Percentiles rank a stretch among this genome's conserved stretches.
Conservation (phyloP, 2,797 vertebrate species). For the Myotis pilosus region DNA sequence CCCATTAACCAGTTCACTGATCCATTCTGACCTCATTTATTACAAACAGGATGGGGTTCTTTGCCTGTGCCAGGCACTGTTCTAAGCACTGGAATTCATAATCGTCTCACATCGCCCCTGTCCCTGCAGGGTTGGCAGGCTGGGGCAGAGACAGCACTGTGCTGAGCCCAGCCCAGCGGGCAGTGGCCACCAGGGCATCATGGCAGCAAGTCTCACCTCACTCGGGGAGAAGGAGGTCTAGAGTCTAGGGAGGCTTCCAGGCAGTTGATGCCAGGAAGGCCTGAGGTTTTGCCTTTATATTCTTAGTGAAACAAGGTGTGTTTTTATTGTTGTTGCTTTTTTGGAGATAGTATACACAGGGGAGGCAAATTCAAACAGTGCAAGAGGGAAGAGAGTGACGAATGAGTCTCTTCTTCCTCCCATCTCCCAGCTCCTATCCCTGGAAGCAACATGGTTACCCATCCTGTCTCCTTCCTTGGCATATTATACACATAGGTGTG, state of each 20-base stretch:
- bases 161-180: not conserved
- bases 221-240: not conserved
- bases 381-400: not conserved
- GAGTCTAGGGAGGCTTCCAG: not conserved
- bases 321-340: not conserved
- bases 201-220: not conserved
- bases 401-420: too few species aligned
- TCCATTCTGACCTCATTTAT: not conserved
- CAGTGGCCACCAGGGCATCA: not conserved
- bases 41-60: accelerated
- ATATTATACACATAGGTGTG: accelerated
- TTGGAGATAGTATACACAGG: too few species aligned
- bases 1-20: accelerated
- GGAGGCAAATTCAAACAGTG: not conserved
- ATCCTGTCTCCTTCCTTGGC: not conserved
- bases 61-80: accelerated
- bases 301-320: not conserved
- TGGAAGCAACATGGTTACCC: not conserved
- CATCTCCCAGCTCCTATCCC: not conserved
- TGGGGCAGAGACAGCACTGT: not conserved
- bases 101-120: accelerated
- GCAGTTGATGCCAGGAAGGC: not conserved
- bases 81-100: not conserved
- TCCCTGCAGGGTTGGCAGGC: accelerated
- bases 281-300: not conserved